A percentile compares a stretch with the other conserved stretches of the same genome.
Conservation (phyloP, 2,888 invertebrate genomes). For the Beris chalybata region DNA sequence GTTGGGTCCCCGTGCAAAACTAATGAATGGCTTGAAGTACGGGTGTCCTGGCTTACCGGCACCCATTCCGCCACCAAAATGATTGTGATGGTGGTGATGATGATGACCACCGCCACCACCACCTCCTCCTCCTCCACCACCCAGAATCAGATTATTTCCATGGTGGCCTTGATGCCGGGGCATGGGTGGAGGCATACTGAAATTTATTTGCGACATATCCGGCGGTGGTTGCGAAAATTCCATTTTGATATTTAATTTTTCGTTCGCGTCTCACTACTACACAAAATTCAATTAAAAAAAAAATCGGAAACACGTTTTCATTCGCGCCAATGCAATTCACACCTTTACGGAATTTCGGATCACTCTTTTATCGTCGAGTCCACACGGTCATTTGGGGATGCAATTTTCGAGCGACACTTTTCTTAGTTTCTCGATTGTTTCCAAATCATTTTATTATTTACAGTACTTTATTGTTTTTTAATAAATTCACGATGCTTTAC, state of each 20-base stretch:
- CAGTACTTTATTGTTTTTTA: neutral
- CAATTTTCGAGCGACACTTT: too few species aligned
- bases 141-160: conserved; percentile 32
- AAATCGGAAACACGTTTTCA: neutral
- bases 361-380: neutral
- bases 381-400: neutral
- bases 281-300: neutral
- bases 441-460: neutral
- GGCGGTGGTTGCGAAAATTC: conserved; percentile 47
- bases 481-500: neutral
- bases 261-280: neutral
- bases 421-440: too few species aligned
- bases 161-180: conserved; percentile 33
- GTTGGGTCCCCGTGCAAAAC: conserved; percentile 57
- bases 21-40: conserved; percentile 54
- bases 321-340: neutral
- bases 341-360: neutral
- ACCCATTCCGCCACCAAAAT: conserved; percentile 50
- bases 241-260: conserved; percentile 37
- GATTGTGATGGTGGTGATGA: conserved; percentile 41
- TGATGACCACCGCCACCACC: conserved; percentile 22
- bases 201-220: conserved; percentile 49
- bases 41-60: conserved; percentile 52
- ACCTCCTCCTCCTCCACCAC: conserved; percentile 46
- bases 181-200: conserved; percentile 48